A percentile compares a stretch with the other conserved stretches of the same genome.
phyloP scores from a whole-genome alignment of 2,113 vertebrate genomes.

The Cephalopterus ornatus region DNA sequence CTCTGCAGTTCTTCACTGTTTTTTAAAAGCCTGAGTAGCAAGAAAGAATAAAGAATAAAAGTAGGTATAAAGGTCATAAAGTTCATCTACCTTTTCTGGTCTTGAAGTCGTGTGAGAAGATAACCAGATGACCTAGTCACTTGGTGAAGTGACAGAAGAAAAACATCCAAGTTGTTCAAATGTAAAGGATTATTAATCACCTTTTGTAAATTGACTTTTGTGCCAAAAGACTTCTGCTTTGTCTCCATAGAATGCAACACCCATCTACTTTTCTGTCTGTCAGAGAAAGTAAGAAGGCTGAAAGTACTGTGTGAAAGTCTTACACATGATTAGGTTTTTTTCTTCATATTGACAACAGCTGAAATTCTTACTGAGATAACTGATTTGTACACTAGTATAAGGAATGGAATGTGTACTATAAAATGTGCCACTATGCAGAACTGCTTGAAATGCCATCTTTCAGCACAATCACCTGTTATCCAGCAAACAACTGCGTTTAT shows the following conservation, averaged over 20 bases:
- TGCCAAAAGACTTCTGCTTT: neutral
- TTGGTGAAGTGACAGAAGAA: neutral
- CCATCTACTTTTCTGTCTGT: neutral
- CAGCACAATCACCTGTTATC: neutral
- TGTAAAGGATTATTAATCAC: neutral
- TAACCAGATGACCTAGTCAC: neutral
- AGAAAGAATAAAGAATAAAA: neutral
- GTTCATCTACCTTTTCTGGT: neutral
- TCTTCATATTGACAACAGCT: neutral
- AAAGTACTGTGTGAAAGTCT: neutral
- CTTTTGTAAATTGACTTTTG: neutral
- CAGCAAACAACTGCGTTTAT: neutral
- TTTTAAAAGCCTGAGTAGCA: neutral
- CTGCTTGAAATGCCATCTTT: neutral
- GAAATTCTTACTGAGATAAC: neutral
- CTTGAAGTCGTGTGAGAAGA: neutral
- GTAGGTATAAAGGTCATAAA: neutral
- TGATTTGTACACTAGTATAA: neutral
- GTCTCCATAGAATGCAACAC: neutral
- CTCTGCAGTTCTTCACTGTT: neutral
- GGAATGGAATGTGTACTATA: neutral
- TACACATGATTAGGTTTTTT: neutral
- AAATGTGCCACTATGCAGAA: neutral
- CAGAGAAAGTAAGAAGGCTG: neutral
- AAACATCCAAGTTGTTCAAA: neutral